phyloP scores from a whole-genome alignment of 2,888 invertebrate species.

The Dryadula phaetusa region DNA sequence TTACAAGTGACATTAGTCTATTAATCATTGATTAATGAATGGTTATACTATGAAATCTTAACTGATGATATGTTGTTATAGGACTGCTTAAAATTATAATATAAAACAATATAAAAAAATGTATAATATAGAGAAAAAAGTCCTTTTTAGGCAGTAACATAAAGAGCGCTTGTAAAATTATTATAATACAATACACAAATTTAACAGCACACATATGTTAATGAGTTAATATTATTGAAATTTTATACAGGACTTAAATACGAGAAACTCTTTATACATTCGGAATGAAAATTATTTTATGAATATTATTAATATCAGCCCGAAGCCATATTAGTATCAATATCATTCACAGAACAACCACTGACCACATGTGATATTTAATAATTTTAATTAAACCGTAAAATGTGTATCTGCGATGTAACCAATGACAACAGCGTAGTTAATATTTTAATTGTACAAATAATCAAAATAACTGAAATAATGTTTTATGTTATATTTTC shows the following conservation, averaged over 20 bases:
- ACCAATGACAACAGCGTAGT: constrained; percentile 19
- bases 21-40: too few relatives aligned
- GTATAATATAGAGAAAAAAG: neutral
- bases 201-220: constrained; percentile 2
- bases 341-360: constrained; percentile 40
- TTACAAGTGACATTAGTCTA: too few relatives aligned
- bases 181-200: constrained; percentile 3
- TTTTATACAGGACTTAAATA: constrained; percentile 19
- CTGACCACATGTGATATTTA: constrained; percentile 42
- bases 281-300: constrained; percentile 25
- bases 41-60: too few relatives aligned
- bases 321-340: constrained; percentile 37
- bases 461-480: constrained; percentile 4
- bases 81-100: neutral
- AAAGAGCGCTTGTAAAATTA: neutral
- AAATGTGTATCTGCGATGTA: constrained; percentile 20
- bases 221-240: constrained; percentile 20
- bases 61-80: too few relatives aligned
- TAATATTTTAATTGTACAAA: constrained; percentile 17
- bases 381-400: constrained; percentile 27
- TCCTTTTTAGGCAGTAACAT: neutral
- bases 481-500: constrained; percentile 1
- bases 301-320: constrained; percentile 24
- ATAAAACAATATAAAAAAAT: neutral
- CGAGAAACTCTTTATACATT: constrained; percentile 18